Evolutionary conservation across 2,113 vertebrate species (phyloP), one percentile per base, ranked within the genome.

Genomic region (Pogona vitticeps): DNA sequence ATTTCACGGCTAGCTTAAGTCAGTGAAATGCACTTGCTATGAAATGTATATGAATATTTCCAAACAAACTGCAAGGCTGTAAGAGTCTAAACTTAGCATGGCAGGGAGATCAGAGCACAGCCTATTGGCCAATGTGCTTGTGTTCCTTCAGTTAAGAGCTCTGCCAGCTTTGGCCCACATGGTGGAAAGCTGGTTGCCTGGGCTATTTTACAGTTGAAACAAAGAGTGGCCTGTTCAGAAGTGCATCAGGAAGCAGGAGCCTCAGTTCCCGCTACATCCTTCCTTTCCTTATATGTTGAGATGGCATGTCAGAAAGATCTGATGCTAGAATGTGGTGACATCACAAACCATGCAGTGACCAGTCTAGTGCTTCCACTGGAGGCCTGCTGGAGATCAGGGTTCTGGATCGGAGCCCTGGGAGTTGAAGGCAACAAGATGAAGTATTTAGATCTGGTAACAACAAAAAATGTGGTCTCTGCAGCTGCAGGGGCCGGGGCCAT

Each of bases 401-500:
- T 18, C 31, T 80, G 92, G 92, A 36, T 38, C 93, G 31, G 40
- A 18, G 75, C 15, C n/a, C 58, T 75, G 15, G 70, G 31, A 67
- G 71, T 52, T 65, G 59, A 68, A 78, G 88, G 75, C 36, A 17
- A 73, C 46, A 67, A 70, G 46, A 8, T 91, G 80, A 87, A 91
- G 84, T 89, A 84, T 65, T 92, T 90, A 91, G 89, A 92, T 46
- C 85, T 89, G 78, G 73, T 72, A 70, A 59, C 94, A 84, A 23
- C 89, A 14, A 93, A 86, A 84, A 36, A 90, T 13, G 12, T 95
- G 31, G 91, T 95, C 68, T 86, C 93, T 85, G 52, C 94, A 88
- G 94, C 91, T 52, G 92, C 91, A 0, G 94, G 93, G 0, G 92
- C 85, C 0, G 91, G 92, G n/a, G 94, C 93, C 38, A 1, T 92